Evolutionary conservation across 2,888 invertebrate genomes (phyloP), one percentile per base, ranked within the genome.

Genomic region (Timema cristinae): DNA sequence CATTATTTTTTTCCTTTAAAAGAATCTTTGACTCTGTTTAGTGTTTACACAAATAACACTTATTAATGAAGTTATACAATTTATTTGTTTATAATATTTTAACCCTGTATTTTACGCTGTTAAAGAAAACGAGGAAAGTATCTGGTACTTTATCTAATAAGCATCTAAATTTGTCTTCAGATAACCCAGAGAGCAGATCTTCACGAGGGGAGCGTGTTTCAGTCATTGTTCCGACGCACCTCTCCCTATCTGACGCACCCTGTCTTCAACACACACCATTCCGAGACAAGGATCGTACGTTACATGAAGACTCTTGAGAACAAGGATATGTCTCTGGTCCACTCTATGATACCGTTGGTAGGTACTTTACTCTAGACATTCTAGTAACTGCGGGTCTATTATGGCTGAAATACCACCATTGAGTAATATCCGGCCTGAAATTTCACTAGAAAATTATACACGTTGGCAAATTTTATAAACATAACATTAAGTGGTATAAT

Each of bases 251-350:
- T 98, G 56, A 91, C 92, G 0, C 97, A 98, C 82, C 92, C 94
- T 0, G 93, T 98, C 11, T 98, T 98, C 81, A 95, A 95, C 80
- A 91, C 89, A 75, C 91, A 97, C 82, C 98, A 97, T 80, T 97
- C 97, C 0, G 98, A 98, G 83, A 93, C 97, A 0, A 88, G 93
- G 76, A 90, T 98, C 78, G 95, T 98, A 66, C 87, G 99, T 7
- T 99, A 99, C 80, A 98, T 99, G 97, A 99, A 99, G 82, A 88
- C 90, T 47, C 85, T 99, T 77, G 99, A 99, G 84, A 99, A 99
- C 82, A 99, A 98, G 83, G 99, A 99, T 78, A 88, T 99, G 63
- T 98, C 98, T 0, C 85, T 99, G 67, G 98, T 98, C 0, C 98
- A 99, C 82, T 97, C 98, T 2, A 99, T 99, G 99, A 99, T 99